A percentile compares a stretch with the other conserved stretches of the same genome.
phyloP scores from a whole-genome alignment of 2,888 invertebrate genomes.

The Hydroisotoma schaefferi region DNA sequence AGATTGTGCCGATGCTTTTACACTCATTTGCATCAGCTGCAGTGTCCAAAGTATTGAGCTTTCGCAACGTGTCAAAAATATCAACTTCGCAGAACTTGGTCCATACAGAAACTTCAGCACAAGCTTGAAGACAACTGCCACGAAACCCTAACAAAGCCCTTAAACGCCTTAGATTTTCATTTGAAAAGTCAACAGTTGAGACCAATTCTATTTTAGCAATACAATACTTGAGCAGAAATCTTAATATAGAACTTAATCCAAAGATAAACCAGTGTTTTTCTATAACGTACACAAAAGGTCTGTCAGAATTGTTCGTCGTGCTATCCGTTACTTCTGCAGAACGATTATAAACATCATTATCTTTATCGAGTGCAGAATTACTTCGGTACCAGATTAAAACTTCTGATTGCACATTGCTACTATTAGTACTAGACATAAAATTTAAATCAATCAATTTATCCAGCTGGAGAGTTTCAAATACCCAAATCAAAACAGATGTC shows the following conservation, averaged over 20 bases:
- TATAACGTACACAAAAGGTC: constrained; percentile 54
- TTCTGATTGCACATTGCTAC: too few relatives aligned
- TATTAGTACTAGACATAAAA: background rate
- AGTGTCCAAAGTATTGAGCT: constrained; percentile 11
- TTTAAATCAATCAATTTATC: constrained; percentile 16
- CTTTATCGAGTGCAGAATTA: too few relatives aligned
- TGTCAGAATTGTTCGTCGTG: too few relatives aligned
- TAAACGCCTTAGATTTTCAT: constrained; percentile 20
- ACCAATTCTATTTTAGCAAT: constrained; percentile 9
- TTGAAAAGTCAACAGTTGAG: constrained; percentile 3
- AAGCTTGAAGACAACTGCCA: constrained; percentile 72
- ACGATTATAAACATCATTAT: too few relatives aligned
- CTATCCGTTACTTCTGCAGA: too few relatives aligned
- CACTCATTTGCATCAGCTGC: background rate
- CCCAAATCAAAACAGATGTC: constrained; percentile 14
- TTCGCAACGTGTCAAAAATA: constrained; percentile 58
- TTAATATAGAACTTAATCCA: constrained; percentile 71
- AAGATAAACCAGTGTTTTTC: constrained; percentile 64
- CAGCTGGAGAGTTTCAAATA: constrained; percentile 21
- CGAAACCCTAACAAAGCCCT: constrained; percentile 68
- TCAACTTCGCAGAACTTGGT: constrained; percentile 87
- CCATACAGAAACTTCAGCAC: constrained; percentile 82
- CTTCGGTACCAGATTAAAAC: too few relatives aligned
- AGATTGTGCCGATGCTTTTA: background rate
- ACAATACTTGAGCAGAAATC: constrained; percentile 56